Base-by-base conservation (phyloP, 2,797 vertebrate genomes). In the Hemitrygon akajei region DNA sequence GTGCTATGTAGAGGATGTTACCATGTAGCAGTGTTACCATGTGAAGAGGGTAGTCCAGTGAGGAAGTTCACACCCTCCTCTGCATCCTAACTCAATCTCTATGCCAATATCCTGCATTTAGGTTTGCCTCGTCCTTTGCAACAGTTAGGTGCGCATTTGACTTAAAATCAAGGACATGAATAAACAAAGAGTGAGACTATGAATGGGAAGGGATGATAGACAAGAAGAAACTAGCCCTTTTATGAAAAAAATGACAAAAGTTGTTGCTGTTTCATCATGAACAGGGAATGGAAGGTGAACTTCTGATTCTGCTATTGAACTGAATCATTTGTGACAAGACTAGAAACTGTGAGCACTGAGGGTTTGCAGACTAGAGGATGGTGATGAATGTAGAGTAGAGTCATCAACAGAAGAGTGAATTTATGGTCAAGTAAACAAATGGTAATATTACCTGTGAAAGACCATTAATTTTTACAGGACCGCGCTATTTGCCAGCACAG, bases 391-490 rank as follows among this genome's bases (percentile, higher is more conserved):
- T n/a, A 10, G n/a, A 66, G 16, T 66, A 14, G 14, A 66, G 37
- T 89, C 60, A 37, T 89, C 63, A 69, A 7, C 18, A 69, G 86
- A 89, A 63, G n/a, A 58, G 25, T n/a, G 69, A 73, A 93, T 93
- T 75, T 75, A 58, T 93, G 22, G 71, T 34, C 71, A 76, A 76
- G 40, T 75, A 93, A 93, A 93, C 71, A 93, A 76, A 76, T 93
- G 47, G 71, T 76, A 93, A 75, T 93, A n/a, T 30, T 93, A 56
- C 69, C 91, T n/a, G 91, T 20, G 47, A 76, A 93, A 93, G 71
- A 76, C 40, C 91, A 93, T 93, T 76, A 93, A 75, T 75, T 93
- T 93, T 93, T 93, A 76, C 27, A 93, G 71, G 40, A 76, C 25
- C 71, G 63, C 91, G 91, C 71, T 71, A 76, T 93, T 93, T 93